Percentiles rank a stretch among this genome's conserved stretches.
phyloP scores from a whole-genome alignment of 2,113 vertebrate genomes.

The Pedetes capensis region DNA sequence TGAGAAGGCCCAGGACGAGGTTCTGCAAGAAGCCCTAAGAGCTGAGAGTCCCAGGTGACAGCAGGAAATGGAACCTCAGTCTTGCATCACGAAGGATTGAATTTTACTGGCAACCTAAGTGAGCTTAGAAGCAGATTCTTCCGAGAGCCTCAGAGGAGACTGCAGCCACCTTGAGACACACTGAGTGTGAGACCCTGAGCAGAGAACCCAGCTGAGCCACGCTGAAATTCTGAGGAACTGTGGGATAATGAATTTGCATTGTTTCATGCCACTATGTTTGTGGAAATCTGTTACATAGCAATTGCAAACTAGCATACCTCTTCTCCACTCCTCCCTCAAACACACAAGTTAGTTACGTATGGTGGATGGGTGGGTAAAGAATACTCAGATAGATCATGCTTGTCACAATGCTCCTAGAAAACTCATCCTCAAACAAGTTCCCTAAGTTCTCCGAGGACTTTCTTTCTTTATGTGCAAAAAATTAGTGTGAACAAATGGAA shows the following conservation, averaged over 20 bases:
- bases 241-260: not conserved
- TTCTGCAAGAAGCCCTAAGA: not conserved
- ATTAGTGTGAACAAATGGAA: not conserved
- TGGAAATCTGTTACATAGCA: not conserved
- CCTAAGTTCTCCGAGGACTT: not conserved
- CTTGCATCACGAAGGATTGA: not conserved
- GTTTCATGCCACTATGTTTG: not conserved
- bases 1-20: not conserved
- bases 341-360: not conserved
- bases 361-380: not conserved
- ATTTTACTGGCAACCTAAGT: not conserved
- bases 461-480: not conserved
- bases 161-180: not conserved
- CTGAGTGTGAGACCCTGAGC: not conserved
- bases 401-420: not conserved
- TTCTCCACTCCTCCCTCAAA: not conserved
- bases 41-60: not conserved
- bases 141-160: not conserved
- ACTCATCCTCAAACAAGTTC: not conserved
- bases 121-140: not conserved
- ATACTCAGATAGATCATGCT: not conserved
- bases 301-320: not conserved
- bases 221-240: not conserved
- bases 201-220: not conserved
- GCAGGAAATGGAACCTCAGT: not conserved